Evolutionary conservation across 2,888 invertebrate genomes (phyloP).

Genomic region (Nomada fucata): DNA sequence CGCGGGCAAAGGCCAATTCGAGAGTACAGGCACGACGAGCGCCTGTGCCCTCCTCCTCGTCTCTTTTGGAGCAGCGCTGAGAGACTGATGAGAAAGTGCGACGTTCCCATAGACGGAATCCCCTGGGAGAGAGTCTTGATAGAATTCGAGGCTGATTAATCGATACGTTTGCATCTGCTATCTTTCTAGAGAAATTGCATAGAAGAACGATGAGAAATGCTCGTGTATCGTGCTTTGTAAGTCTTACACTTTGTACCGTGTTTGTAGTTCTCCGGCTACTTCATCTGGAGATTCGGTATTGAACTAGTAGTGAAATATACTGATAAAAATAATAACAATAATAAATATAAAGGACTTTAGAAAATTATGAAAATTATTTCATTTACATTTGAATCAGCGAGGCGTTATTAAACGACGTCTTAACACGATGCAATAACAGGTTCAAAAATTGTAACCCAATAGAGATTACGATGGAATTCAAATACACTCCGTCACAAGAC

Average conservation of each 20-base stretch:
- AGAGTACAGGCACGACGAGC: constrained; percentile 47
- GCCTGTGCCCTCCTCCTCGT: constrained; percentile 43
- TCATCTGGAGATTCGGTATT: not conserved
- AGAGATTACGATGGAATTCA: not conserved
- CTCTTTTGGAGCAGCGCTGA: constrained; percentile 30
- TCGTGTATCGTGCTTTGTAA: too few species aligned
- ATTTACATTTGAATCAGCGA: not conserved
- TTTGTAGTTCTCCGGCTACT: not conserved
- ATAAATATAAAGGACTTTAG: too few species aligned
- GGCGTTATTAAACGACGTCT: not conserved
- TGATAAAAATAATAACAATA: too few species aligned
- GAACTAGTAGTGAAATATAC: not conserved
- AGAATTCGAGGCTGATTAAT: constrained; percentile 25
- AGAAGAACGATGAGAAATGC: not conserved
- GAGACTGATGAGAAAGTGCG: constrained; percentile 31
- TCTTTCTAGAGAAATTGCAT: constrained; percentile 17
- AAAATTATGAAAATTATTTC: too few species aligned
- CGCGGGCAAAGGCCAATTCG: constrained; percentile 69
- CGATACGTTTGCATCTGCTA: not conserved
- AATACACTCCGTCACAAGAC: not conserved
- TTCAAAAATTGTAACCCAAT: too few species aligned
- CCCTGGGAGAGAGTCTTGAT: not conserved
- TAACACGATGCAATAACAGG: not conserved
- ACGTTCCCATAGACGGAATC: constrained; percentile 53
- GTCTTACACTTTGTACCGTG: too few species aligned